Conservation (phyloP, 2,113 vertebrate species). For the Pitta sordida region DNA sequence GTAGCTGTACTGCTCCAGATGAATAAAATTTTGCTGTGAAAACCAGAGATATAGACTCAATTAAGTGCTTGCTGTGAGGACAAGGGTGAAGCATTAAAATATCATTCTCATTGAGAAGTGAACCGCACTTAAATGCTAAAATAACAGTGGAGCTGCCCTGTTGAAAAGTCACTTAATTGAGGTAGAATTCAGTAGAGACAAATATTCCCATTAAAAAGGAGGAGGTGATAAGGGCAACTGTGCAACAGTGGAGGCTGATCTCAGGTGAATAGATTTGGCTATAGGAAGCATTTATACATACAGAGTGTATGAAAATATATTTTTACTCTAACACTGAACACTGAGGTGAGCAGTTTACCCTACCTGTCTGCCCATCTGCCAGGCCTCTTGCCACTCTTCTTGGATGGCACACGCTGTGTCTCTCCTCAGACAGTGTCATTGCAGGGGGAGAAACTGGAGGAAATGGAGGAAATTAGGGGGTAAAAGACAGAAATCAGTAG, state of each 20-base stretch:
- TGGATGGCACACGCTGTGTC: not conserved
- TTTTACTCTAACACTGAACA: not conserved
- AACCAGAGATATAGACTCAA: not conserved
- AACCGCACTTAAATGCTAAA: not conserved
- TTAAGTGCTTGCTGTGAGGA: not conserved
- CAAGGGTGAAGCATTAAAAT: not conserved
- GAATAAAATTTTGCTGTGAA: not conserved
- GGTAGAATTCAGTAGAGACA: not conserved
- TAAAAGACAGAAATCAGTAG: not conserved
- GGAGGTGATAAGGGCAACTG: not conserved
- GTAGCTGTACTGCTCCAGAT: not conserved
- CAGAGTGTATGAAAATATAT: not conserved
- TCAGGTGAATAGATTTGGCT: not conserved
- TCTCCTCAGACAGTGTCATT: not conserved
- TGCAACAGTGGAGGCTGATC: not conserved
- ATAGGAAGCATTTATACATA: not conserved
- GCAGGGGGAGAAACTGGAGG: not conserved
- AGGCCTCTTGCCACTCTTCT: not conserved
- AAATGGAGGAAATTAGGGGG: not conserved
- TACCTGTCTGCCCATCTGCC: not conserved
- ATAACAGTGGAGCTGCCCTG: not conserved
- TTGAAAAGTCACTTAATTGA: not conserved
- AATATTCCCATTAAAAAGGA: not conserved
- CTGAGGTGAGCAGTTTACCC: not conserved
- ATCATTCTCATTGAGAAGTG: not conserved